Evolutionary conservation across 64 coral and sea anemone genomes (phyloP).

Genomic region (Montipora cactus): DNA sequence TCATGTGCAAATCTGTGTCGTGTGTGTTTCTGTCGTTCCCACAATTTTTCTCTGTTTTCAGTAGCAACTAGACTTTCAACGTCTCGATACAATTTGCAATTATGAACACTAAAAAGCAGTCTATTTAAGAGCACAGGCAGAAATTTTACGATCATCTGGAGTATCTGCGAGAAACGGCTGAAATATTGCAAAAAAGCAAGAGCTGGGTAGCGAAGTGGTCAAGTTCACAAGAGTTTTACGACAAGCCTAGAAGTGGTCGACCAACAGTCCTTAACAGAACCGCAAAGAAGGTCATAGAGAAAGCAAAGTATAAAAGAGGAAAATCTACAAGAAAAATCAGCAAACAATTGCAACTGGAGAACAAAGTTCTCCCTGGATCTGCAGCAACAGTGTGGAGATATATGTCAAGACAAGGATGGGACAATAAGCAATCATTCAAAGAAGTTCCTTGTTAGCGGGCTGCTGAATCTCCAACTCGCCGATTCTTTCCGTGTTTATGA

Average conservation of each 20-base stretch:
- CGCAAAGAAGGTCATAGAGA: not conserved
- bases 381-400: not conserved
- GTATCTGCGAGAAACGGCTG: not conserved
- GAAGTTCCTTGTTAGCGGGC: conserved; percentile 22
- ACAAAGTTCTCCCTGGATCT: not conserved
- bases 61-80: too few relatives aligned
- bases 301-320: not conserved
- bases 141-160: not conserved
- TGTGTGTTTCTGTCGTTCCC: too few relatives aligned
- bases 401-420: not conserved
- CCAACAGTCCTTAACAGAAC: not conserved
- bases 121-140: too few relatives aligned
- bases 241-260: too few relatives aligned
- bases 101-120: too few relatives aligned
- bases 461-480: conserved; percentile 6
- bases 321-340: not conserved
- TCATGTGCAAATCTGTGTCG: too few relatives aligned
- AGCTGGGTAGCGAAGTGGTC: not conserved
- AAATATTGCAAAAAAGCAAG: not conserved
- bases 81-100: too few relatives aligned
- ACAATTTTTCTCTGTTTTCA: too few relatives aligned
- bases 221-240: too few relatives aligned
- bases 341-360: too few relatives aligned
- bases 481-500: conserved; percentile 23
- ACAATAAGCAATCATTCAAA: conserved; percentile 17